Evolutionary conservation across 2,888 invertebrate genomes (phyloP), one percentile per base, ranked within the genome.

Genomic region (Phlogophora meticulosa): DNA sequence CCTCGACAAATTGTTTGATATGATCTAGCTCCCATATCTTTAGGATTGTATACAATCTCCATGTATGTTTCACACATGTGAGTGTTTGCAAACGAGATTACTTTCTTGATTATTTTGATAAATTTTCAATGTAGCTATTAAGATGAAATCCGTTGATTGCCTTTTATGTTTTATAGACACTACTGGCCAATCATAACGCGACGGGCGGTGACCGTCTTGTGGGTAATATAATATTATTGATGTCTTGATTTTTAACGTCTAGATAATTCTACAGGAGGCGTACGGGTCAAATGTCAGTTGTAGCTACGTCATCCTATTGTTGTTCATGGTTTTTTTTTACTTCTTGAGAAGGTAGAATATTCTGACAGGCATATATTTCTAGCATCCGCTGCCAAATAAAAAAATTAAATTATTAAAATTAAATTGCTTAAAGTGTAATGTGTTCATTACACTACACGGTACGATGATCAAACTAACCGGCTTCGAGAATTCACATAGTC

Each of bases 241-340:
- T 67, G 63, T 72, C 61, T 55, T 72, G 78, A 71, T 85, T 83
- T 83, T 86, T 85, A 83, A 71, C 81, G 84, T 78, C 64, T n/a
- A n/a, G n/a, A n/a, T n/a, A n/a, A n/a, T n/a, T n/a, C n/a, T 70
- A 66, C 66, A 80, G 68, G 65, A 80, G 68, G 71, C 71, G 83
- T 85, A 80, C 82, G 82, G 89, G 92, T 90, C 84, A 89, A 90
- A 89, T 85, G 88, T 88, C 88, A 90, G 71, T 64, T 68, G 55
- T 22, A 32, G 10, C 53, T 56, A 83, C 81, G 83, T 84, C 81
- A 83, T 48, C 46, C 62, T 69, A 85, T 85, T 87, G 80, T 84
- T 75, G 45, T 70, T 66, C 57, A 60, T 2, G 11, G 13, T 60
- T 34, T 38, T 46, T 63, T 43, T 9, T 5, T 46, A 28, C 15